Evolutionary conservation across 2,113 vertebrate genomes (phyloP).

Genomic region (Illadopsis cleaveri): DNA sequence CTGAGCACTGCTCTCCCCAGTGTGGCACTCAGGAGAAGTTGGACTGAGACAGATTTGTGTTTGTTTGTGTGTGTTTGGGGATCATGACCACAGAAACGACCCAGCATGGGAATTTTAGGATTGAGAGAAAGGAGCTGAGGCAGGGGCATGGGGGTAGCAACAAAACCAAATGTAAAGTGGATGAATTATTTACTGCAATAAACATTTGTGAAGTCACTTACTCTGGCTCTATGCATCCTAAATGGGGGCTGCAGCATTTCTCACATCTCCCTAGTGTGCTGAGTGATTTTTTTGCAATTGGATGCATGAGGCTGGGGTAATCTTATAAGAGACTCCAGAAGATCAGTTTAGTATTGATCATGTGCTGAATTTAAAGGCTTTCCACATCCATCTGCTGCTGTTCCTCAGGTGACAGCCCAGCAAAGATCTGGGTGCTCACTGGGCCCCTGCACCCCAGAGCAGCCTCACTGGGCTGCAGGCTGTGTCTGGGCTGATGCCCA

Average conservation of each 20-base stretch:
- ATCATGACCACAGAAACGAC: neutral
- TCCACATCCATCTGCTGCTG: conserved; percentile 39
- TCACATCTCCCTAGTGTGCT: conserved; percentile 53
- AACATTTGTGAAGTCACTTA: conserved; percentile 70
- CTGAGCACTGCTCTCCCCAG: neutral
- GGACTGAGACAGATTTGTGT: neutral
- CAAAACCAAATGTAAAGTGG: conserved; percentile 56
- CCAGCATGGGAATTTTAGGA: neutral
- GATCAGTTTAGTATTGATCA: conserved; percentile 76
- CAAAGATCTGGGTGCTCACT: neutral
- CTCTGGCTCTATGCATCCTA: conserved; percentile 63
- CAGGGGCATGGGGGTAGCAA: neutral
- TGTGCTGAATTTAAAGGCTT: conserved; percentile 38
- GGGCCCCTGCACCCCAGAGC: neutral
- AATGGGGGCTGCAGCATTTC: conserved; percentile 21
- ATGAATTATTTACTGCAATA: conserved; percentile 76
- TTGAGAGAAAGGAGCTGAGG: neutral
- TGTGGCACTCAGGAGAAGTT: neutral
- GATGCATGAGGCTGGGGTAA: conserved; percentile 60
- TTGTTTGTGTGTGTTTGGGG: neutral
- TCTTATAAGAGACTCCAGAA: conserved; percentile 57
- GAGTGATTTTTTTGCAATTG: conserved; percentile 61
- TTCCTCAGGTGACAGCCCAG: neutral
- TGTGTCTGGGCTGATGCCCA: neutral
- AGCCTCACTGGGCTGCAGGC: neutral